Base-by-base conservation (phyloP, 2,113 vertebrate species). In the Pardalotus punctatus region DNA sequence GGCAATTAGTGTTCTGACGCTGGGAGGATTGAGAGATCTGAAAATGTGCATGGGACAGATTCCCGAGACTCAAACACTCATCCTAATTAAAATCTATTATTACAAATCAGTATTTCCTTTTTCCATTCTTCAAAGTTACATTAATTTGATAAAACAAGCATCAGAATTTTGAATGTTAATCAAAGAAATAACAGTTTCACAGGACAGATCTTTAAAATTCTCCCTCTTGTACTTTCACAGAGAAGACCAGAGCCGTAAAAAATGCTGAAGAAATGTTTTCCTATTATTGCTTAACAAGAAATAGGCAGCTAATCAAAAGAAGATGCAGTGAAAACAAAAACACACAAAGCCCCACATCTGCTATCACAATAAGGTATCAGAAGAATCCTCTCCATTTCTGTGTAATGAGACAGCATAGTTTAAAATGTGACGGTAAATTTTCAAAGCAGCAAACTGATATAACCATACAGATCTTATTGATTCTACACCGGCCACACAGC, bases 41-140 rank as follows among this genome's bases (percentile, higher is more conserved):
- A 90, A 91, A 92, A 81, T 0, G 3, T 4, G 2, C 82, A 88
- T 3, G 65, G 90, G 96, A 95, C 40, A 33, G 56, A 95, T 43
- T 95, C 88, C 76, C 3, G 3, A 83, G 71, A 78, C 56, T 88
- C 79, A 86, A 93, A 93, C 90, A 57, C 21, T 84, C 78, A 27
- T 85, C 36, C 85, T 94, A 92, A 96, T 96, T 96, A 96, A 96
- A 93, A 96, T 90, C 82, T 84, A 86, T 95, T 95, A 96, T 78
- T 91, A 90, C 77, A 94, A 96, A 95, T 83, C 92, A 92, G 67
- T 73, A 86, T 92, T 90, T 78, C 76, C 67, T 95, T 93, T 94
- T 92, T 86, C 57, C 51, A 88, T 88, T 86, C 93, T 94, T 96
- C 79, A 95, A 96, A 94, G 95, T 81, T 93, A 88, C 76, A 86